phyloP scores from a whole-genome alignment of 2,113 vertebrate genomes.

The Oxygymnocypris stewartii region DNA sequence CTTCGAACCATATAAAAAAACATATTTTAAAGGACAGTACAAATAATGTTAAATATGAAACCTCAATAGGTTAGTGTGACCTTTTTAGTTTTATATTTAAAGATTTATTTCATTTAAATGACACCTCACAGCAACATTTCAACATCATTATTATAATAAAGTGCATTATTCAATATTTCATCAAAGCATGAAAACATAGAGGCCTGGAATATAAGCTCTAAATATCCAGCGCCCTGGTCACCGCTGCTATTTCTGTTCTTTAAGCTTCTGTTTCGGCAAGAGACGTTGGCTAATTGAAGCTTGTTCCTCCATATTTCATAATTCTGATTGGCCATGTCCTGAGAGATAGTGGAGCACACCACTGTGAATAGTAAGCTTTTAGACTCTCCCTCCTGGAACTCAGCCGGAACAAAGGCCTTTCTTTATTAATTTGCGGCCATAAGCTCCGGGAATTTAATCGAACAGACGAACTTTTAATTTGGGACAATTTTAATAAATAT shows the following conservation, averaged over 20 bases:
- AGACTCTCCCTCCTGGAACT: constrained; percentile 64
- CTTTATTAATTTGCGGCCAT: constrained; percentile 77
- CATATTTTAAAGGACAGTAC: neutral
- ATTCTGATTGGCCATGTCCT: constrained; percentile 60
- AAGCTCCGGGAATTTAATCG: constrained; percentile 71
- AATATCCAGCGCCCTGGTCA: neutral
- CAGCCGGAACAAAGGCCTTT: constrained; percentile 69
- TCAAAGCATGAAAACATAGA: neutral
- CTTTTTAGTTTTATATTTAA: neutral
- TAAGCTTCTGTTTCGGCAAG: constrained; percentile 59
- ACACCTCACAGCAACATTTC: neutral
- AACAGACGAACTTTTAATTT: constrained; percentile 69
- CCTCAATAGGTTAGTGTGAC: neutral
- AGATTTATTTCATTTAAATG: neutral
- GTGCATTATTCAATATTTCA: neutral
- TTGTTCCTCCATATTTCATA: constrained; percentile 60
- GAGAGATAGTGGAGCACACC: constrained; percentile 65
- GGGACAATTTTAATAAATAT: constrained; percentile 72
- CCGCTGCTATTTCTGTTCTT: constrained; percentile 9
- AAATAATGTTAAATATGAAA: neutral
- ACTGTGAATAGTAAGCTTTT: constrained; percentile 69
- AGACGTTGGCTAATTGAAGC: constrained; percentile 67
- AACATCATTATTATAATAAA: neutral
- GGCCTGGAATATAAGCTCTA: neutral
- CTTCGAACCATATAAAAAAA: neutral